Evolutionary conservation across 2,797 vertebrate genomes (phyloP).

Genomic region (Avahi laniger): DNA sequence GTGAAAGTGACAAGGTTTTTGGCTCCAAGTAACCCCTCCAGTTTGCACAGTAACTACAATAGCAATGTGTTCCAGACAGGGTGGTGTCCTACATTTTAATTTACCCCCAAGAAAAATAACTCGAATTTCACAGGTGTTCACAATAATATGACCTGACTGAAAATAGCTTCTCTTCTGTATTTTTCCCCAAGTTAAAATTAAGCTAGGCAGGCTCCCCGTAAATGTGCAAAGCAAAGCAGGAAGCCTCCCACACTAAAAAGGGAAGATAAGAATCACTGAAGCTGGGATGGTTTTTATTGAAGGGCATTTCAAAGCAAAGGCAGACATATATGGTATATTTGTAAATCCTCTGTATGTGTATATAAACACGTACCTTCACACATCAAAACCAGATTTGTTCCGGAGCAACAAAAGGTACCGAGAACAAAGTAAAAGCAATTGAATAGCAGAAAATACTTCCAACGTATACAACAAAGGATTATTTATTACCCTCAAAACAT

Average conservation of each 20-base stretch:
- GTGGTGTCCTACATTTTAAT: constrained; percentile 58
- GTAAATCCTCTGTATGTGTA: neutral
- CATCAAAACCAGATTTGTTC: constrained; percentile 20
- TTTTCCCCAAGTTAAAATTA: neutral
- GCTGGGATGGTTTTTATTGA: neutral
- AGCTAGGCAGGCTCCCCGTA: neutral
- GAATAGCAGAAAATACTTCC: neutral
- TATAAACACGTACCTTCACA: neutral
- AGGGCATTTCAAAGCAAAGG: constrained; percentile 59
- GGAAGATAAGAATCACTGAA: constrained; percentile 62
- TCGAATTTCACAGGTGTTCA: constrained; percentile 20
- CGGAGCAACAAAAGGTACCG: neutral
- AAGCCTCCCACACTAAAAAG: constrained; percentile 62
- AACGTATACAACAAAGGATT: neutral
- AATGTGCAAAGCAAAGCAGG: constrained; percentile 55
- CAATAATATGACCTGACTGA: constrained; percentile 36
- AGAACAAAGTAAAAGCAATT: constrained; percentile 52
- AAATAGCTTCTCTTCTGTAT: neutral
- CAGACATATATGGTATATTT: neutral
- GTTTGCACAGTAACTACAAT: neutral
- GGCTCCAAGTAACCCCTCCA: neutral
- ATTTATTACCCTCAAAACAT: neutral
- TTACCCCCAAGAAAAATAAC: constrained; percentile 24
- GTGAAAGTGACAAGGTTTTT: neutral
- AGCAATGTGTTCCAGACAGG: constrained; percentile 11